Evolutionary conservation across 35 echinoderm and acorn worm species (phyloP).

Genomic region (Lytechinus variegatus): DNA sequence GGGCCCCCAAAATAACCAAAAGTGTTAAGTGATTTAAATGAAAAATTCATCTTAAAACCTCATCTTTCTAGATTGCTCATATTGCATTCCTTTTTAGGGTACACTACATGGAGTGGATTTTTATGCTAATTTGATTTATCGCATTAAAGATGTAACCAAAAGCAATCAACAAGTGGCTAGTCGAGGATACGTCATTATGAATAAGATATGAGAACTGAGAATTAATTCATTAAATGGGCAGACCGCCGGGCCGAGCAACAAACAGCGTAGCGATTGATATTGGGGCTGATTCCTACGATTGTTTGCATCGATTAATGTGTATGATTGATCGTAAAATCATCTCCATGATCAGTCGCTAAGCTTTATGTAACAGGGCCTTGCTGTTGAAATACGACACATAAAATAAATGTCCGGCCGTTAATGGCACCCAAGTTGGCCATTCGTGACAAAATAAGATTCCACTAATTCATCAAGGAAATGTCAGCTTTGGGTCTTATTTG

Average conservation of each 20-base stretch:
- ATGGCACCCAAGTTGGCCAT: background rate
- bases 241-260: background rate
- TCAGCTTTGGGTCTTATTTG: background rate
- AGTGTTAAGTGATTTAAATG: background rate
- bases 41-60: background rate
- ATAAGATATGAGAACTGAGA: background rate
- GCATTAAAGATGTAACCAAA: background rate
- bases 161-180: background rate
- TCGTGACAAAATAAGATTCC: background rate
- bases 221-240: background rate
- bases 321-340: no score
- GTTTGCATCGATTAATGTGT: no score
- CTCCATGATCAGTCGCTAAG: no score
- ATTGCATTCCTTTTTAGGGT: background rate
- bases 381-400: background rate
- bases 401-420: background rate
- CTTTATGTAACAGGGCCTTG: no score
- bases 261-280: no score
- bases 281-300: no score
- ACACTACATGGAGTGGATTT: background rate
- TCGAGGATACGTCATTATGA: background rate
- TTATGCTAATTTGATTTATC: background rate
- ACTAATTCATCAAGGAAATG: background rate
- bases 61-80: background rate
- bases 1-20: background rate